These are phyloP conservation scores for Cancer borealis DNA, from an alignment of 2,888 invertebrate genomes.

Conservation along the genomic window DNA sequence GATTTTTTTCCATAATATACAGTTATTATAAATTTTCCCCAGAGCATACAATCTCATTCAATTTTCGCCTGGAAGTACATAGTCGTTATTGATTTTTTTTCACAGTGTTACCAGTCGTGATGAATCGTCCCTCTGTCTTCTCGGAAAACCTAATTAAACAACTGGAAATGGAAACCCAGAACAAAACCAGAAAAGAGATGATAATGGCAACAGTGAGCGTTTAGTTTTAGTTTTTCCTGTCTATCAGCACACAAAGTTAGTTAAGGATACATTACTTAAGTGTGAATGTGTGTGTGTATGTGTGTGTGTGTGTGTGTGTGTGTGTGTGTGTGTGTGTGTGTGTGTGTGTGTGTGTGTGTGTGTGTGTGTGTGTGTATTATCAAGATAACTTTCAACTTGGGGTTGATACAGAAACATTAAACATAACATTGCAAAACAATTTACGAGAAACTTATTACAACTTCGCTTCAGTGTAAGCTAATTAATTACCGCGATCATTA, in stretches of 20 bases:
- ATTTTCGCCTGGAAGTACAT: too few relatives aligned
- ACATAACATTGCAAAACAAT: constrained; percentile 13
- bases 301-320: constrained; percentile 1
- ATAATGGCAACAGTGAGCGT: not conserved
- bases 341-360: not conserved
- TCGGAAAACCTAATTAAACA: not conserved
- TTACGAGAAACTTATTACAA: not conserved
- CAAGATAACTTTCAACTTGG: not conserved
- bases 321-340: constrained; percentile 1
- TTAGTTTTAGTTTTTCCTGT: not conserved
- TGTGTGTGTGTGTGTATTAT: not conserved
- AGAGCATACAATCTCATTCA: too few relatives aligned
- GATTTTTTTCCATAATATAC: too few relatives aligned
- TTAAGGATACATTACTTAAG: not conserved
- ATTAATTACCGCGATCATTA: constrained; percentile 38
- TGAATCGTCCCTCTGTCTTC: not conserved
- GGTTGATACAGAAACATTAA: not conserved
- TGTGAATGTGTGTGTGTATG: not conserved
- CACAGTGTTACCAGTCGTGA: not conserved
- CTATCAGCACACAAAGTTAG: not conserved
- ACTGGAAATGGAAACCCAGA: not conserved
- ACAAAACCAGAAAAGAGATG: not conserved
- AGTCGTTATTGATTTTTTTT: not conserved
- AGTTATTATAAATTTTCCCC: too few relatives aligned
- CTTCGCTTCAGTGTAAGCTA: not conserved